Conservation (phyloP, 2,797 vertebrate genomes). For the Karalla daura region DNA sequence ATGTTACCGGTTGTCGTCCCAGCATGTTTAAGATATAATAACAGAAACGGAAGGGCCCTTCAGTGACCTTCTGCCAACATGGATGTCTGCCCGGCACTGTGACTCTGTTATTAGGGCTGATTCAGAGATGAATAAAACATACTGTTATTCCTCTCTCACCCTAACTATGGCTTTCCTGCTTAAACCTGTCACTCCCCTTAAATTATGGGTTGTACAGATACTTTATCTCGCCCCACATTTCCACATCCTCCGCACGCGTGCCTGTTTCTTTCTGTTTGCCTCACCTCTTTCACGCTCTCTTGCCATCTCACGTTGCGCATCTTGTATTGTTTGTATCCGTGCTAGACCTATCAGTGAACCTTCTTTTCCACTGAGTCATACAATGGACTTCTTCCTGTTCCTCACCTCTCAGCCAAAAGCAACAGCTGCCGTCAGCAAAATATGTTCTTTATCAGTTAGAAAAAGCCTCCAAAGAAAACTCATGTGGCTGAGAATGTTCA, state of each 20-base stretch:
- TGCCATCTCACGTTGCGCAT: conserved; percentile 29
- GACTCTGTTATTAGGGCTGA: conserved; percentile 49
- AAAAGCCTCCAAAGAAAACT: conserved; percentile 60
- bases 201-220: conserved; percentile 63
- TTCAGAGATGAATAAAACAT: conserved; percentile 52
- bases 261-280: neutral
- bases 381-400: conserved; percentile 67
- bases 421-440: conserved; percentile 75
- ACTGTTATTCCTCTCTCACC: conserved; percentile 33
- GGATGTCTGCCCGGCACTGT: conserved; percentile 13
- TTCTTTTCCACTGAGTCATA: conserved; percentile 76
- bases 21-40: neutral
- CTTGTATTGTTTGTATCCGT: conserved; percentile 58
- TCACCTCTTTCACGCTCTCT: neutral
- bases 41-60: neutral
- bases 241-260: conserved; percentile 32
- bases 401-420: conserved; percentile 63
- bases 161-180: conserved; percentile 63
- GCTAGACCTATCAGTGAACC: conserved; percentile 48
- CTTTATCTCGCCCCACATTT: conserved; percentile 44
- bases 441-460: conserved; percentile 75
- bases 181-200: conserved; percentile 65
- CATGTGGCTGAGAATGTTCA: conserved; percentile 56
- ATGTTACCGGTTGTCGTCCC: neutral
- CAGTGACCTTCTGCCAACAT: conserved; percentile 22